phyloP scores from a whole-genome alignment of 1,140 invertebrate species.

The Battus philenor region DNA sequence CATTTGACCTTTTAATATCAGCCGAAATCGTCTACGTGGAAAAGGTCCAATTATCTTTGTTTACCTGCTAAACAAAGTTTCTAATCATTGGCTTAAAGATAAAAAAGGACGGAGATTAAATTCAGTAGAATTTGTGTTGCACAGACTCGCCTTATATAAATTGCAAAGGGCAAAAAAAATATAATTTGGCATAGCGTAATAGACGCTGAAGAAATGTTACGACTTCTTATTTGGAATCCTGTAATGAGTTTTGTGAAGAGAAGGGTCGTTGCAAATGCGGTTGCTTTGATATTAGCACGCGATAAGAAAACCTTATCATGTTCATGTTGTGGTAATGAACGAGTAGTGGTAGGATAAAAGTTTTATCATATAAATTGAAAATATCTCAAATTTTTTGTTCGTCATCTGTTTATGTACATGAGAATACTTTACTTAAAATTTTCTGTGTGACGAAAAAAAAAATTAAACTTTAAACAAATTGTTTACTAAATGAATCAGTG shows the following conservation, averaged over 20 bases:
- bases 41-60: conserved; percentile 65
- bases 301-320: too few species aligned
- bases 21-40: conserved; percentile 47
- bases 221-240: conserved; percentile 66
- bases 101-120: conserved; percentile 67
- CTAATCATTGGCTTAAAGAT: conserved; percentile 62
- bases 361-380: too few species aligned
- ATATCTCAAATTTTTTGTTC: too few species aligned
- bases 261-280: conserved; percentile 33
- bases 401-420: too few species aligned
- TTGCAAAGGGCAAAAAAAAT: conserved; percentile 58
- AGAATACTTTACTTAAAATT: too few species aligned
- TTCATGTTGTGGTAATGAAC: too few species aligned
- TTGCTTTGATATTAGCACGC: conserved; percentile 48
- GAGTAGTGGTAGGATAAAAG: too few species aligned
- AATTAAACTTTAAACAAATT: too few species aligned
- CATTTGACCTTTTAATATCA: conserved; percentile 61
- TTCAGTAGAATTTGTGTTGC: conserved; percentile 52
- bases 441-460: too few species aligned
- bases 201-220: conserved; percentile 54
- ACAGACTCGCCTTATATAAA: conserved; percentile 49
- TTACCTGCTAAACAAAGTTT: conserved; percentile 71
- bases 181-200: conserved; percentile 70
- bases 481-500: too few species aligned
- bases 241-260: conserved; percentile 69